These are phyloP conservation scores for crab-eating macaque (Macaca fascicularis) DNA, from an alignment of 2,113 vertebrate species.

Conservation along the genomic window DNA sequence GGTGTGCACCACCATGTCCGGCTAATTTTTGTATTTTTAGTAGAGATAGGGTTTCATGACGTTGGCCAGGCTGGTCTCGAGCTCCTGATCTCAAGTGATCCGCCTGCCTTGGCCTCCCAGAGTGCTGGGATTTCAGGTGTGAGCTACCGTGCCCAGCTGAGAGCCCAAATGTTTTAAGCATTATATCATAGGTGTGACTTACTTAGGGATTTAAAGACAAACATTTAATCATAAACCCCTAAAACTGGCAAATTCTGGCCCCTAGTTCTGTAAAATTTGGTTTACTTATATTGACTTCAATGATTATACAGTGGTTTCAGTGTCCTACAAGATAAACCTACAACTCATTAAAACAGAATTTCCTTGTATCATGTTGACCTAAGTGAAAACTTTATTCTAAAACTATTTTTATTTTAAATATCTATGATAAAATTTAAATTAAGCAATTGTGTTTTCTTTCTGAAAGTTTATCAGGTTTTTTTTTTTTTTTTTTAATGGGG, in stretches of 20 bases:
- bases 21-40: too few relatives aligned
- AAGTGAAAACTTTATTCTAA: constrained; percentile 29
- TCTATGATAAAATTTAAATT: constrained; percentile 3
- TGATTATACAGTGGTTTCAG: constrained; percentile 7
- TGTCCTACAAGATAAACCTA: not conserved
- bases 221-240: not conserved
- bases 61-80: too few relatives aligned
- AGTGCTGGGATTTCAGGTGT: too few relatives aligned
- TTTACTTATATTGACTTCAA: not conserved
- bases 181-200: not conserved
- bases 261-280: not conserved
- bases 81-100: too few relatives aligned
- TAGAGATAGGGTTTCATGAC: too few relatives aligned
- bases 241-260: not conserved
- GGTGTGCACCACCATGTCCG: too few relatives aligned
- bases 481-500: not conserved
- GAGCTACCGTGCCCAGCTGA: not conserved
- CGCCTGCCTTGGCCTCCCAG: too few relatives aligned
- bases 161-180: not conserved
- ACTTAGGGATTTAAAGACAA: constrained; percentile 25
- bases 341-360: constrained; percentile 36
- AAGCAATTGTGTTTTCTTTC: constrained; percentile 12
- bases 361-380: constrained; percentile 13
- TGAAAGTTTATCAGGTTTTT: not conserved
- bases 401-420: constrained; percentile 29